Base-by-base conservation (phyloP, 2,888 invertebrate species). In the Galerucella calmariensis region DNA sequence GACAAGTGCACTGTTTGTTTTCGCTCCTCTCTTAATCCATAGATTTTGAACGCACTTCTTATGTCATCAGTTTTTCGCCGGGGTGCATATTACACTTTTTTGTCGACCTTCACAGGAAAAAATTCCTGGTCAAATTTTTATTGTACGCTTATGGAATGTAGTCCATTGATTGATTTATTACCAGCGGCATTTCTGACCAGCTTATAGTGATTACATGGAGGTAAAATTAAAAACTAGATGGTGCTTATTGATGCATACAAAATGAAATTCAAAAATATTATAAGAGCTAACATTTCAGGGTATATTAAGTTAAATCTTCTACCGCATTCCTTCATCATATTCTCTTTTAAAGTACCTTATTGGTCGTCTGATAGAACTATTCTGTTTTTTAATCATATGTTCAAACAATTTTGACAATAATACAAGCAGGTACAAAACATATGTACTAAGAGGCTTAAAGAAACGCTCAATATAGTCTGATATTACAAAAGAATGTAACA, bases 391-490 rank as follows among this genome's bases (percentile, higher is more conserved):
- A 56, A 56, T 56, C 56, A 56, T 56, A 56, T 56, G 56, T 56
- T 56, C 56, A 56, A 56, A 56, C 56, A 56, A 2, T 20, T 20
- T 16, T 6, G 56, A 20, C 20, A 56, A 16, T 56, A 56, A 56
- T 56, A 56, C 10, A 56, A 20, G 20, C 20, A 56, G 56, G 56
- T 56, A 56, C n/a, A 51, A 51, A 51, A n/a, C n/a, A n/a, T 51
- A n/a, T 51, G n/a, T 56, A 56, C 20, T 20, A 56, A 56, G 56
- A 56, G 56, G 56, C 56, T 56, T 56, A 56, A 56, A 56, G 56
- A 56, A 56, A 56, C 20, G 56, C 56, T 56, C 56, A 20, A 56
- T 20, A 56, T 56, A 56, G 20, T 56, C 16, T 16, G 56, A 56
- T 10, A 56, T 16, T 56, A 56, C 56, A 56, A 56, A 56, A 56